Evolutionary conservation across 2,888 invertebrate genomes (phyloP).

Genomic region (Argyresthia goedartella): DNA sequence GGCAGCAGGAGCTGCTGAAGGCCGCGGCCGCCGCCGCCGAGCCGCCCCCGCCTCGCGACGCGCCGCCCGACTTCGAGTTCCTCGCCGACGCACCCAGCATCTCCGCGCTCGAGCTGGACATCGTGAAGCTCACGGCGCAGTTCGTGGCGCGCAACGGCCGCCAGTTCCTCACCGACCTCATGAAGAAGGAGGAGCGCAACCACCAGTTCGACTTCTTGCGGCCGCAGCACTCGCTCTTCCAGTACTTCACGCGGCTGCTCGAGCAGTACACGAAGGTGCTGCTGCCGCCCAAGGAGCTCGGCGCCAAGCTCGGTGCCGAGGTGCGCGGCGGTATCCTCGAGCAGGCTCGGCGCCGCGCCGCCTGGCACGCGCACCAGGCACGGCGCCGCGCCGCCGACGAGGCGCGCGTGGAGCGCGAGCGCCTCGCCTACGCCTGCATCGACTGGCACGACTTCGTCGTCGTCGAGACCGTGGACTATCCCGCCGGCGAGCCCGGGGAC

Average conservation of each 20-base stretch:
- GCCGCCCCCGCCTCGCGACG: constrained; percentile 91
- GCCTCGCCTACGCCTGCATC: constrained; percentile 96
- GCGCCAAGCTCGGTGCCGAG: constrained; percentile 84
- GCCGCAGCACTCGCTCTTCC: constrained; percentile 98
- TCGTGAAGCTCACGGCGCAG: constrained; percentile 97
- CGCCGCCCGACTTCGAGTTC: constrained; percentile 93
- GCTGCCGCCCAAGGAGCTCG: constrained; percentile 94
- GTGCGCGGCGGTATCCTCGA: constrained; percentile 79
- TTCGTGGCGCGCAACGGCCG: constrained; percentile 99
- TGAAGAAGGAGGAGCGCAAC: constrained; percentile 98
- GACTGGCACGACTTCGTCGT: constrained; percentile 99
- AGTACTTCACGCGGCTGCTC: constrained; percentile 96
- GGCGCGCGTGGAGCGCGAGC: constrained; percentile 94
- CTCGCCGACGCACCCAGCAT: constrained; percentile 98
- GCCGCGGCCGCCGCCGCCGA: constrained; percentile 89
- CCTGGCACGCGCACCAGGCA: constrained; percentile 97
- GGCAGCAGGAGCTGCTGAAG: constrained; percentile 89
- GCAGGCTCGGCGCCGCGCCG: constrained; percentile 94
- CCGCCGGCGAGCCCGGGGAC: constrained; percentile 94
- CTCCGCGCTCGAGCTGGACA: constrained; percentile 97
- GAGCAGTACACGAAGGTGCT: constrained; percentile 99
- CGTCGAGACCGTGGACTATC: constrained; percentile 99
- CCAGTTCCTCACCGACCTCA: constrained; percentile 96
- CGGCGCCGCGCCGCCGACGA: constrained; percentile 93
- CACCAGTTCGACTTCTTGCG: constrained; percentile 99